Conservation (phyloP, 2,888 invertebrate genomes). For the Graphium colonna region DNA sequence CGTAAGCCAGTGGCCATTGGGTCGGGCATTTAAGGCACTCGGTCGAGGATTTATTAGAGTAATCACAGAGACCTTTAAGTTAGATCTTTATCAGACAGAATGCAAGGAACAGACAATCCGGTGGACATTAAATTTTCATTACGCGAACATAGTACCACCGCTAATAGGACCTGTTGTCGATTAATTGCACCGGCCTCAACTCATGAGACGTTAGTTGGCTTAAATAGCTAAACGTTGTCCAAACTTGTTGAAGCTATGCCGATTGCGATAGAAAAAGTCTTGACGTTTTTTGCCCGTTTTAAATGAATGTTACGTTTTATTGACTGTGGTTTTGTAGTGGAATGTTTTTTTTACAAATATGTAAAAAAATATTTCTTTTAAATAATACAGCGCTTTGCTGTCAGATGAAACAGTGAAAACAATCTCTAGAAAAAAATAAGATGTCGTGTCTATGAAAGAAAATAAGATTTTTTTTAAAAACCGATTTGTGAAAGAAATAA, state of each 20-base stretch:
- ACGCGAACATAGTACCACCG: constrained; percentile 6
- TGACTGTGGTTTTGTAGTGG: too few relatives aligned
- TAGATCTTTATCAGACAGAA: constrained; percentile 19
- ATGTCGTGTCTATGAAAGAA: too few relatives aligned
- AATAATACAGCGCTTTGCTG: too few relatives aligned
- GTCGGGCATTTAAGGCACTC: constrained; percentile 11
- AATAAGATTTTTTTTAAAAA: too few relatives aligned
- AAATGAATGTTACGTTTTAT: too few relatives aligned
- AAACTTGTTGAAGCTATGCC: background rate
- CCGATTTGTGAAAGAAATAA: too few relatives aligned
- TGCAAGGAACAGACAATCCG: constrained; percentile 14
- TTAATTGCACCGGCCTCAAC: constrained; percentile 6
- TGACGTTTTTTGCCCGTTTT: too few relatives aligned
- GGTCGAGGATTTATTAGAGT: constrained; percentile 24
- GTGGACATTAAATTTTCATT: constrained; percentile 22
- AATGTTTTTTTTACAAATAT: too few relatives aligned
- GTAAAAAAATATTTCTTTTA: too few relatives aligned
- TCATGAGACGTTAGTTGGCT: background rate
- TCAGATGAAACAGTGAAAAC: too few relatives aligned
- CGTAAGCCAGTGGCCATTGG: constrained; percentile 4
- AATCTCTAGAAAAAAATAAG: too few relatives aligned
- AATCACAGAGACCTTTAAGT: constrained; percentile 21
- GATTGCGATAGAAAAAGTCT: background rate
- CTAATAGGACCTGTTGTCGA: constrained; percentile 15
- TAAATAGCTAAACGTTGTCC: background rate